These are phyloP conservation scores for Cylloceria caligata DNA, from an alignment of 2,888 invertebrate genomes.

Conservation along the genomic window DNA sequence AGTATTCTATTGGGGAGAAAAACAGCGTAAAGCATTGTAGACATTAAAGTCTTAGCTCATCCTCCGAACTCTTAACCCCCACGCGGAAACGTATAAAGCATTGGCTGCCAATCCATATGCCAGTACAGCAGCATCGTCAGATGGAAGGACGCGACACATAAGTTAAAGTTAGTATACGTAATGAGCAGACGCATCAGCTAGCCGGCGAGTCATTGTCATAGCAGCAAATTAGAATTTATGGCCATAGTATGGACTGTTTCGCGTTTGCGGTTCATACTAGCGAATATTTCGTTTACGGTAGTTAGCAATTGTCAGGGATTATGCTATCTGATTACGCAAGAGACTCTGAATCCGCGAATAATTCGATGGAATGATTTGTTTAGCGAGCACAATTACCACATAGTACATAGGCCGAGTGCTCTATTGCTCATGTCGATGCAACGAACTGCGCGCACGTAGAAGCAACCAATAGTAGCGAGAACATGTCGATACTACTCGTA, in stretches of 20 bases:
- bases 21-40: too few species aligned
- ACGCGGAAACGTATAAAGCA: too few species aligned
- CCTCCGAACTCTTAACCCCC: too few species aligned
- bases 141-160: too few species aligned
- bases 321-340: not conserved
- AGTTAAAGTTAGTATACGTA: constrained; percentile 72
- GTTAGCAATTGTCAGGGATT: too few species aligned
- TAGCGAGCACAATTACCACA: not conserved
- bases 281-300: too few species aligned
- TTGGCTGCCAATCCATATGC: too few species aligned
- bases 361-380: not conserved
- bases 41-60: too few species aligned
- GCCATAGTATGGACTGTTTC: constrained; percentile 35
- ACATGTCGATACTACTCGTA: not conserved
- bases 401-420: not conserved
- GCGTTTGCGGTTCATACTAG: too few species aligned
- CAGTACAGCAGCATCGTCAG: too few species aligned
- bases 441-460: not conserved
- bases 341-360: not conserved
- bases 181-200: constrained; percentile 71
- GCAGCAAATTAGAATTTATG: constrained; percentile 58
- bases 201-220: constrained; percentile 71
- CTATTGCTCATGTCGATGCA: not conserved
- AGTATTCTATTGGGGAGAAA: too few species aligned
- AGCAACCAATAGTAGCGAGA: not conserved